Evolutionary conservation across 2,797 vertebrate species (phyloP), one percentile per base, ranked within the genome.

Genomic region (Silurus lanzhouensis): DNA sequence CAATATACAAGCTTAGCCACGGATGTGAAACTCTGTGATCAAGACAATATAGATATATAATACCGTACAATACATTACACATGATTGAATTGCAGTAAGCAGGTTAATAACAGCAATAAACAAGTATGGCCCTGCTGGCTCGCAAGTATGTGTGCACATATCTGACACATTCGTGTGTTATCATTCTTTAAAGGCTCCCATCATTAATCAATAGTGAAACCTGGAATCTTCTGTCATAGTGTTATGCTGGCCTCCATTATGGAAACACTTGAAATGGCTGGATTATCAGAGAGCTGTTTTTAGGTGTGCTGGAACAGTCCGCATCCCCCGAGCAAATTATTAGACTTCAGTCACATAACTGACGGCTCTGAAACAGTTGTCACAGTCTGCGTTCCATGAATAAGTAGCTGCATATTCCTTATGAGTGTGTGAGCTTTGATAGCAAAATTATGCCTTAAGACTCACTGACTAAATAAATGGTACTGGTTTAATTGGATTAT

Each of bases 241-340:
- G 91, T 93, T 91, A 90, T 92, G 91, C 57, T 80, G 90, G 90
- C 92, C 92, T 92, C 87, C 88, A 91, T 92, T 92, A 84, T 80
- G 90, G 90, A 90, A 90, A 92, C 92, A 92, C 93, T 94, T 92
- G 88, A 94, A 93, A 95, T 94, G 91, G 90, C 92, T 92, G 94
- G 93, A 94, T 95, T 95, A 95, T 94, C 92, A 84, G 90, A 86
- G 91, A 60, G 87, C 93, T 91, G 91, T 94, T 94, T 94, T 93
- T 94, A 92, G 93, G 93, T 92, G 90, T 77, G 87, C 91, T 79
- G 89, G 92, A 92, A 94, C 92, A 91, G 66, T 88, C 92, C 91
- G 91, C 90, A 94, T 95, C 92, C 93, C 91, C 70, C 90, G 92
- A 95, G 92, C 93, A 93, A 94, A 94, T 93, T 94, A 94, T 94